Conservation (phyloP, 2,888 invertebrate genomes). For the Busseola fusca region DNA sequence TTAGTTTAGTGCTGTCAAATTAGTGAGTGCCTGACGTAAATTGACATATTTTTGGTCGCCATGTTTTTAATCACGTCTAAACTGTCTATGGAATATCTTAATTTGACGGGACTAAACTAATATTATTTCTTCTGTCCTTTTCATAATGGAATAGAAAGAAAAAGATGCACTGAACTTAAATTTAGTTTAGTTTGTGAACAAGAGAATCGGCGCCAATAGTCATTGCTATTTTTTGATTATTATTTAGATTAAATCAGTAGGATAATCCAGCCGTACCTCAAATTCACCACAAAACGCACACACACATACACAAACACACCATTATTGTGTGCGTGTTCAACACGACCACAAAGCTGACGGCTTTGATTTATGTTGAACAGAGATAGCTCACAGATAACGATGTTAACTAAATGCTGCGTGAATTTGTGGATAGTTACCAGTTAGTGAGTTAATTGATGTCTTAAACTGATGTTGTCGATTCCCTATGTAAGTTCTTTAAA, state of each 20-base stretch:
- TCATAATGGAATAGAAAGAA: no score
- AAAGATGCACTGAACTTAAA: no score
- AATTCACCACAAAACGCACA: constrained; percentile 22
- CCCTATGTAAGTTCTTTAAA: background rate
- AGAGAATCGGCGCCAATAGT: no score
- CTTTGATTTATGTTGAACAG: constrained; percentile 57
- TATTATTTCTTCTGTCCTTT: no score
- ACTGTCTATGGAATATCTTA: no score
- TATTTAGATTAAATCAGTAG: constrained; percentile 14
- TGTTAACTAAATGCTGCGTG: constrained; percentile 38
- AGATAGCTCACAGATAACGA: constrained; percentile 45
- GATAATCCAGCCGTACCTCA: constrained; percentile 18
- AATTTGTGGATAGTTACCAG: constrained; percentile 22
- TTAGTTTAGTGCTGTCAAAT: no score
- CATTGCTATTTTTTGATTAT: background rate
- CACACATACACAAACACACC: constrained; percentile 30
- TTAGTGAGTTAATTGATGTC: constrained; percentile 12
- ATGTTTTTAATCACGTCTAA: no score
- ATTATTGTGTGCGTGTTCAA: constrained; percentile 49
- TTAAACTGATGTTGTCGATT: background rate
- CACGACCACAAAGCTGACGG: constrained; percentile 53
- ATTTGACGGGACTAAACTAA: no score
- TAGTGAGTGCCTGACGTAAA: no score
- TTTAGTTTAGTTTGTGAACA: no score
- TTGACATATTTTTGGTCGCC: no score